phyloP scores from a whole-genome alignment of 2,797 vertebrate species.

The Delichon dasypus region DNA sequence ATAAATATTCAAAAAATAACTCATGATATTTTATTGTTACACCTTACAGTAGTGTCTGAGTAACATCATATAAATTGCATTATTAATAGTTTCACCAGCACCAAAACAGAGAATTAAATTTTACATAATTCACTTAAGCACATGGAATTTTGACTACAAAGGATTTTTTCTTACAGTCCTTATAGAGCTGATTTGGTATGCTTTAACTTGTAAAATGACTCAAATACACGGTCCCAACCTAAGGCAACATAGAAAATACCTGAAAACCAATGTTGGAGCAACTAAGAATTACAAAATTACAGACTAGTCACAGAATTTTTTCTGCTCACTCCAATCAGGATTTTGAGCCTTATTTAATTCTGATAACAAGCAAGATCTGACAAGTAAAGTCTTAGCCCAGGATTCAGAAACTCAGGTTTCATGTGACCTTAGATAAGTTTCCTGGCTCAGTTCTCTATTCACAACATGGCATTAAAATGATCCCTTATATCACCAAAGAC shows the following conservation, averaged over 20 bases:
- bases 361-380: background rate
- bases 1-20: background rate
- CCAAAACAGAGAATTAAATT: background rate
- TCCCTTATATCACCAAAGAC: background rate
- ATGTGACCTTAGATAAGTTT: background rate
- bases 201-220: background rate
- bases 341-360: background rate
- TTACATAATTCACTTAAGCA: conserved; percentile 2
- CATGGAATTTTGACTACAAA: background rate
- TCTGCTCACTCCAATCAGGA: background rate
- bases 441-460: background rate
- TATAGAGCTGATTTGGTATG: background rate
- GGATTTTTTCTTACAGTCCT: background rate
- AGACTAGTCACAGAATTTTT: background rate
- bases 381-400: background rate
- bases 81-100: background rate
- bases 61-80: background rate
- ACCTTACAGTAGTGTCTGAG: background rate
- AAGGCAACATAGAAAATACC: background rate
- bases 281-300: background rate
- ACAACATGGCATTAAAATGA: background rate
- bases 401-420: conserved; percentile 3
- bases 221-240: background rate
- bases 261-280: background rate
- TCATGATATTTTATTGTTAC: background rate